Evolutionary conservation across 2,113 vertebrate genomes (phyloP).

Genomic region (Chauna torquata): DNA sequence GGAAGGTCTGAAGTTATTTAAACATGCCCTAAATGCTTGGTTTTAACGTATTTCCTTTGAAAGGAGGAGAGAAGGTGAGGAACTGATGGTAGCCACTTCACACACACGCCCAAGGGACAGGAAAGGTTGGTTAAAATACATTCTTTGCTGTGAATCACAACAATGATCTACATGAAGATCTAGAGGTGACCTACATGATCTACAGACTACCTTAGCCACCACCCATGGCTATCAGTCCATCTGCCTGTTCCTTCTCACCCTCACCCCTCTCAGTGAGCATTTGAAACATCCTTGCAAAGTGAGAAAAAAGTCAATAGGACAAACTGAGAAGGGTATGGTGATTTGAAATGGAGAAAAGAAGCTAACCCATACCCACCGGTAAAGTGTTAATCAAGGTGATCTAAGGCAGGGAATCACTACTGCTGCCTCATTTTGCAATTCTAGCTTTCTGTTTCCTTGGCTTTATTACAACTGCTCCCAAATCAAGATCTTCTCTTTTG

Average conservation of each 20-base stretch:
- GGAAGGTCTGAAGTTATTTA: too few species aligned
- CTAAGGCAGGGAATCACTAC: not conserved
- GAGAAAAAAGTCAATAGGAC: not conserved
- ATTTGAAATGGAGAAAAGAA: not conserved
- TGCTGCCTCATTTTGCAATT: not conserved
- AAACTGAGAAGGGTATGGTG: not conserved
- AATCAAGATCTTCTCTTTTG: not conserved
- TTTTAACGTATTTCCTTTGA: too few species aligned
- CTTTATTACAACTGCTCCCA: not conserved
- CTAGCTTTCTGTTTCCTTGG: not conserved
- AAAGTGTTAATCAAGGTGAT: not conserved
- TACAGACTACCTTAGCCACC: not conserved
- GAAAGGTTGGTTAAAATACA: too few species aligned
- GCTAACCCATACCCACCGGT: not conserved
- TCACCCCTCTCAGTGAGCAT: not conserved
- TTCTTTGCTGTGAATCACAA: not conserved
- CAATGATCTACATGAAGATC: not conserved
- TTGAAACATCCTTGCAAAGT: not conserved
- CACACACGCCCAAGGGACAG: too few species aligned
- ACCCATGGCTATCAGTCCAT: too few species aligned
- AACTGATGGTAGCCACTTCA: not conserved
- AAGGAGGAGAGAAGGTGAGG: not conserved
- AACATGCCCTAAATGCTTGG: too few species aligned
- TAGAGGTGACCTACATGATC: not conserved
- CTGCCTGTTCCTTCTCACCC: not conserved